Percentiles rank a stretch among this genome's conserved stretches.
Conservation (phyloP, 2,797 vertebrate species). For the Argya squamiceps region DNA sequence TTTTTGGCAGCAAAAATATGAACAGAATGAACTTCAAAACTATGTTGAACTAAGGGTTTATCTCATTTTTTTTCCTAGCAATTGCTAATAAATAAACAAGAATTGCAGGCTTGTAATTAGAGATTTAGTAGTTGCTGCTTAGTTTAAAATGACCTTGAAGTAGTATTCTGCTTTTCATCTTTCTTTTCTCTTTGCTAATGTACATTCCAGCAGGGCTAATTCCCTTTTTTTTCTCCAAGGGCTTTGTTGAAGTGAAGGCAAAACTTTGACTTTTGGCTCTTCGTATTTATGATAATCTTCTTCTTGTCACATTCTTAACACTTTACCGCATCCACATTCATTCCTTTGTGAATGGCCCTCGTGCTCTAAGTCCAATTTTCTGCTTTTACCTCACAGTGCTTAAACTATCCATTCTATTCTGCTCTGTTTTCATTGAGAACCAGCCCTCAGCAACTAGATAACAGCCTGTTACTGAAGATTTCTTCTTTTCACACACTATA, state of each 20-base stretch:
- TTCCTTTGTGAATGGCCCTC: conserved; percentile 32
- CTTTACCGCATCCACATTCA: conserved; percentile 14
- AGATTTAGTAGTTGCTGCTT: conserved; percentile 32
- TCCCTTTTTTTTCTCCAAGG: neutral
- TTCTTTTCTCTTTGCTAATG: conserved; percentile 1
- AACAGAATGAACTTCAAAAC: conserved; percentile 14
- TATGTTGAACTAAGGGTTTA: neutral
- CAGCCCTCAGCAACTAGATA: conserved; percentile 51
- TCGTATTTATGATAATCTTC: conserved; percentile 41
- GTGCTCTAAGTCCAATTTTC: conserved; percentile 56
- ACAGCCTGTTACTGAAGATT: conserved; percentile 37
- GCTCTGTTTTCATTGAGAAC: conserved; percentile 45
- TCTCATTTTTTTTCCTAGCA: neutral
- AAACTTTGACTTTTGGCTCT: neutral
- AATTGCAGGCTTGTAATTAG: conserved; percentile 16
- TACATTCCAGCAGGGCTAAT: conserved; percentile 4
- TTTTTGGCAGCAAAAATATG: conserved; percentile 12
- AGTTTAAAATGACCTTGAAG: conserved; percentile 42
- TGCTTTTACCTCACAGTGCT: conserved; percentile 29
- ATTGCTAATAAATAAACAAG: conserved; percentile 20
- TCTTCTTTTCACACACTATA: conserved; percentile 47
- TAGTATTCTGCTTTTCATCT: neutral
- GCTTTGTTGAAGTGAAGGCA: neutral
- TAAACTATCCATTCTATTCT: conserved; percentile 49
- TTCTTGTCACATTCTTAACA: conserved; percentile 33